A percentile compares a stretch with the other conserved stretches of the same genome.
Conservation (phyloP, 2,113 vertebrate species). For the Brachypodius melanocephalos region DNA sequence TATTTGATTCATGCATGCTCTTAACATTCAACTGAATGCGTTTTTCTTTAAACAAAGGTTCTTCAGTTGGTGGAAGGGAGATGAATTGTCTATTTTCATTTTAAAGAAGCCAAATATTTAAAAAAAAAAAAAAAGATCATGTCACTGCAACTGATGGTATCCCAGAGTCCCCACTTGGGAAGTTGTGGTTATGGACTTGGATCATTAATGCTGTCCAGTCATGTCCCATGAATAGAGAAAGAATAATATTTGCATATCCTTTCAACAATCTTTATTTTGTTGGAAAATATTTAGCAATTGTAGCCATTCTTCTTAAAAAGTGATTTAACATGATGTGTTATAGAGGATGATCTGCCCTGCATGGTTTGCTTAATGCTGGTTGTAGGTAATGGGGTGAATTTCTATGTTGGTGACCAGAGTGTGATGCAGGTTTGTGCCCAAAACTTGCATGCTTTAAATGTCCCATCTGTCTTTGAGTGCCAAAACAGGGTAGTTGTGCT, state of each 20-base stretch:
- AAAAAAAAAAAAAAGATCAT: not conserved
- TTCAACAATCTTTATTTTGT: not conserved
- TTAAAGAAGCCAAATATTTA: not conserved
- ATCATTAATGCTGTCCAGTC: not conserved
- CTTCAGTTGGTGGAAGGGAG: not conserved
- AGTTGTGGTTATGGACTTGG: not conserved
- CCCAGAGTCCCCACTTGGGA: not conserved
- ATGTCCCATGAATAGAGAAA: not conserved
- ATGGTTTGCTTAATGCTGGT: not conserved
- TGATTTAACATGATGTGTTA: not conserved
- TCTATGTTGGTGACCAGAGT: not conserved
- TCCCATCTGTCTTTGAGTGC: not conserved
- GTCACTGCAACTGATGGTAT: not conserved
- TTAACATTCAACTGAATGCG: not conserved
- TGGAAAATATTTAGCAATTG: not conserved
- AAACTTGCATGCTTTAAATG: not conserved
- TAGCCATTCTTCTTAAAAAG: not conserved
- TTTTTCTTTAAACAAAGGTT: not conserved
- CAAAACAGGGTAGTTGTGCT: slow-evolving; percentile 22
- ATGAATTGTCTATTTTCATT: not conserved
- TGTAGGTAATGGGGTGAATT: not conserved
- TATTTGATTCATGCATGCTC: not conserved
- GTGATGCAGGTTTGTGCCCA: not conserved
- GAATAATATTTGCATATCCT: not conserved
- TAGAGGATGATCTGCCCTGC: not conserved